Evolutionary conservation across 2,888 invertebrate genomes (phyloP).

Genomic region (Augochlorella aurata): DNA sequence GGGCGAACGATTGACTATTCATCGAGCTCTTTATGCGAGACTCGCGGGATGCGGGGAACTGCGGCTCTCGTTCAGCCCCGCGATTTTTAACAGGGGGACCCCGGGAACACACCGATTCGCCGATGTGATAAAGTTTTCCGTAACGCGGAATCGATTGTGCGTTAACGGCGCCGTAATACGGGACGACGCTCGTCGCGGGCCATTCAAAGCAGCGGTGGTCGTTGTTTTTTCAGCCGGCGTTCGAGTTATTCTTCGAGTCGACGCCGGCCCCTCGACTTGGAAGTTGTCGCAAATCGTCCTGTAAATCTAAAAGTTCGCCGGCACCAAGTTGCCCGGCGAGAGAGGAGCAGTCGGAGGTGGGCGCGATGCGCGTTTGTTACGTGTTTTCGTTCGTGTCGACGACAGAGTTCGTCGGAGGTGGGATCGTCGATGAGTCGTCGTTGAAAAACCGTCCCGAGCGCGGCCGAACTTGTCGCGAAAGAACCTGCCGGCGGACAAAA

Average conservation of each 20-base stretch:
- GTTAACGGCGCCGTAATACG: background rate
- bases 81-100: too few species aligned
- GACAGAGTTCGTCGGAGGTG: conserved; percentile 18
- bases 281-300: conserved; percentile 47
- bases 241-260: conserved; percentile 39
- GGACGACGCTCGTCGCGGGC: background rate
- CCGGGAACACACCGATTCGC: too few species aligned
- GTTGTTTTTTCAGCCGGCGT: conserved; percentile 20
- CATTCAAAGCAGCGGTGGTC: background rate
- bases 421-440: conserved; percentile 43
- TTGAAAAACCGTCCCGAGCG: conserved; percentile 27
- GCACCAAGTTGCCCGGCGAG: conserved; percentile 43
- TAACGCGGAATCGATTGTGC: too few species aligned
- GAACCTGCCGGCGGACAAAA: background rate
- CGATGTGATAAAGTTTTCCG: too few species aligned
- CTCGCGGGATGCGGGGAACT: too few species aligned
- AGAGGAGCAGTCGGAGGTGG: background rate
- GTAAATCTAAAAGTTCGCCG: conserved; percentile 61
- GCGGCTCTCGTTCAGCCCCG: too few species aligned
- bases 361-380: conserved; percentile 41
- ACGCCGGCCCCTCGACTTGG: conserved; percentile 3
- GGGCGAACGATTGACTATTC: too few species aligned
- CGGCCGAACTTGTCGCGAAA: background rate
- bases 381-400: conserved; percentile 18
- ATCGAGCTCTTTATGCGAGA: too few species aligned